Evolutionary conservation across 2,888 invertebrate species (phyloP).

Genomic region (Tipula lateralis): DNA sequence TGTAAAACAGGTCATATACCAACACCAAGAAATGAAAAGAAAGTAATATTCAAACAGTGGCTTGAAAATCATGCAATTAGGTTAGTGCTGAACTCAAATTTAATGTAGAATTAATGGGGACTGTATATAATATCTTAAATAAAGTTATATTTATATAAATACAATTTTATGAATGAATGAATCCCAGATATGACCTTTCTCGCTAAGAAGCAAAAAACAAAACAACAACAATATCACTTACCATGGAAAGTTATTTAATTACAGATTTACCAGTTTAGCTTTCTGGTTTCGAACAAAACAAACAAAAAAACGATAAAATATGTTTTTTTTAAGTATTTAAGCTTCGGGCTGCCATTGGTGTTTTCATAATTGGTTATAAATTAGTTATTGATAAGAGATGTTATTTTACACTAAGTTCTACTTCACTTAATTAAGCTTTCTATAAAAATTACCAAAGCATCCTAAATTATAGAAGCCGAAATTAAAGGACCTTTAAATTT

Average conservation of each 20-base stretch:
- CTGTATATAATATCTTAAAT: background rate
- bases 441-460: background rate
- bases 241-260: background rate
- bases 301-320: background rate
- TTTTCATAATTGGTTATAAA: background rate
- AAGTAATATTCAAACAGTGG: background rate
- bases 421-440: background rate
- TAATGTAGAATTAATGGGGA: background rate
- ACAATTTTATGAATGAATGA: background rate
- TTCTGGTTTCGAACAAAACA: background rate
- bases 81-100: background rate
- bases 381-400: background rate
- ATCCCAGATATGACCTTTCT: slow-evolving; percentile 3
- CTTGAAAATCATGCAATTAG: background rate
- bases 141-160: background rate
- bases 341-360: background rate
- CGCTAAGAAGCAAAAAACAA: background rate
- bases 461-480: too few relatives aligned
- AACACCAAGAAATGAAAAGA: too few relatives aligned
- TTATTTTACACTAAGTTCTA: too few relatives aligned
- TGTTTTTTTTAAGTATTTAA: background rate
- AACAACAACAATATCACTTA: background rate
- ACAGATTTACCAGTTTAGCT: background rate
- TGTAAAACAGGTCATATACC: too few relatives aligned
- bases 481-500: too few relatives aligned